Evolutionary conservation across 2,797 vertebrate genomes (phyloP), one percentile per base, ranked within the genome.

Genomic region (Periparus ater): DNA sequence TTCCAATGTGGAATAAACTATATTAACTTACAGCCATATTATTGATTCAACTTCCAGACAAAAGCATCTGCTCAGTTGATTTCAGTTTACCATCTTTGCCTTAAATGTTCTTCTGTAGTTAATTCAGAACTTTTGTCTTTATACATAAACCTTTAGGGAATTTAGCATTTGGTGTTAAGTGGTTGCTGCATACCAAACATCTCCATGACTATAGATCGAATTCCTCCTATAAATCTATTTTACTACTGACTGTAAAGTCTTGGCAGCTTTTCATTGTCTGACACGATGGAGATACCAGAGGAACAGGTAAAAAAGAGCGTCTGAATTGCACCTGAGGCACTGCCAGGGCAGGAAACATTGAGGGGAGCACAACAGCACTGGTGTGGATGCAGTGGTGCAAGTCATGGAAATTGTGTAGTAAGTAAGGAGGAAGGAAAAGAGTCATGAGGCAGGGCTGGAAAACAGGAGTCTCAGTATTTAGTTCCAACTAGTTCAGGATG

Each of bases 291-390:
- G 58, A 55, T 68, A 57, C 17, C 16, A 45, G 78, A 87, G 54
- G 16, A 32, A 48, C 5, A 21, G 6, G 44, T 66, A 11, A 55
- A 66, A 1, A 77, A 38, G 61, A 91, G 32, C 42, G 13, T 32
- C 23, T 50, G 60, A 53, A 25, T 5, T 9, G 29, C 54, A 16
- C 2, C 57, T 54, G 57, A 47, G 27, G 55, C 9, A 1, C 26
- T 80, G 26, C 30, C 20, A 17, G 44, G 57, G 26, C 26, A 67
- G 57, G 77, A 63, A 60, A 12, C 4, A 1, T 8, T 16, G 32
- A 57, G 26, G 16, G 45, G 22, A 45, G 20, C 6, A 4, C 40
- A 13, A 1, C 12, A 34, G n/a, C 13, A 0, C 10, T 1, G 3
- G 23, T 17, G 20, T 13, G 54, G 25, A 5, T n/a, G 17, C 7